Evolutionary conservation across 92 coral and sea anemone species (phyloP).

Genomic region (Desmophyllum pertusum): DNA sequence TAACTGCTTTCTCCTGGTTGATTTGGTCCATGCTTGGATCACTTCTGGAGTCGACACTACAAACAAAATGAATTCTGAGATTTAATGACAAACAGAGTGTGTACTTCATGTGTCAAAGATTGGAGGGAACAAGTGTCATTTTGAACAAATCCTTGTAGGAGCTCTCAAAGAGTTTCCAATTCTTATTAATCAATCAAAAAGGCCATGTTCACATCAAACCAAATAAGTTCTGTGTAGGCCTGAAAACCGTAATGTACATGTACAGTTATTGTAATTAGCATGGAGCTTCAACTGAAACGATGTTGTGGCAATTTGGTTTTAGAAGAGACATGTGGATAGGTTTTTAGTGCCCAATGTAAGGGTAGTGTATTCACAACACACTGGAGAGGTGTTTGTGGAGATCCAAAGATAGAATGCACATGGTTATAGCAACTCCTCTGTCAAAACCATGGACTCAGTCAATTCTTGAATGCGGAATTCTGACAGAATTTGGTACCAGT

Average conservation of each 20-base stretch:
- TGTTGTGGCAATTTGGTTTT: background rate
- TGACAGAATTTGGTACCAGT: background rate
- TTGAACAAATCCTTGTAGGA: background rate
- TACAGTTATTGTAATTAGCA: background rate
- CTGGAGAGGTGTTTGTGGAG: background rate
- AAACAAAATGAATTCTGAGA: background rate
- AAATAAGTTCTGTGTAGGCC: background rate
- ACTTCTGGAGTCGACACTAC: conserved; percentile 93
- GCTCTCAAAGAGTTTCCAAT: background rate
- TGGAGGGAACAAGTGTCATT: background rate
- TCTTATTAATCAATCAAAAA: background rate
- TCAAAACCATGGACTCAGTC: background rate
- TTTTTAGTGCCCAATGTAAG: background rate
- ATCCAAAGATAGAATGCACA: background rate
- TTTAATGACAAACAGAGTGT: no score
- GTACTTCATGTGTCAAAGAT: background rate
- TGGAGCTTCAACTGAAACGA: background rate
- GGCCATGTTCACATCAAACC: background rate
- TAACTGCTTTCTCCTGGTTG: conserved; percentile 60
- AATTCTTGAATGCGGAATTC: background rate
- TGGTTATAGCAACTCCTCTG: background rate
- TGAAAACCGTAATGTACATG: background rate
- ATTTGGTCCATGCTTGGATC: conserved; percentile 77
- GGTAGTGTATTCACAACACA: background rate
- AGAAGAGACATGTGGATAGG: background rate